Evolutionary conservation across 2,888 invertebrate species (phyloP), one percentile per base, ranked within the genome.

Genomic region (Zeuzera pyrina): DNA sequence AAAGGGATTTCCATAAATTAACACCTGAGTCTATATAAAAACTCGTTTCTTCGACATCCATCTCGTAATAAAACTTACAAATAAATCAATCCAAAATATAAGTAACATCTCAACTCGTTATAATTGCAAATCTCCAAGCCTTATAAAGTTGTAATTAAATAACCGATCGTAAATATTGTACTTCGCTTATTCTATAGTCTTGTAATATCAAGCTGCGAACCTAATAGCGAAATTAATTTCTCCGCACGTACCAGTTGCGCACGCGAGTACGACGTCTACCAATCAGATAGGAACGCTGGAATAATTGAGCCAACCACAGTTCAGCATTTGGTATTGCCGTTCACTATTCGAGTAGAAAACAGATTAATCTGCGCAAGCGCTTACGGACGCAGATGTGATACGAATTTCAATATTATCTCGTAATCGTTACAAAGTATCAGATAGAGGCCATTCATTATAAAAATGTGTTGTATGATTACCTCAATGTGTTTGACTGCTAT

Each of bases 331-430:
- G 15, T 34, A 43, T 49, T 47, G 36, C 29, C 16, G 30, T 42
- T 45, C 47, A 31, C 31, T 35, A 36, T 40, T 44, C 33, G 43
- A 43, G 39, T 45, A 49, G 52, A 43, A 49, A 47, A 43, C 25
- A 25, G 25, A 25, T 25, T 12, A 25, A 25, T 25, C 16, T 26
- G 28, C n/a, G 3, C 7, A 28, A 19, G 32, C 32, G 26, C 25
- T 25, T 12, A 30, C 47, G 46, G 49, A 52, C 36, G 52, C 57
- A 56, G 52, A 52, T 56, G 56, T 37, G 40, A 31, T 37, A 26
- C 29, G 38, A 33, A 28, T 35, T 31, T 31, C 14, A 22, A 33
- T n/a, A n/a, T n/a, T n/a, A n/a, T n/a, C n/a, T n/a, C 23, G 11
- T 8, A 26, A 2, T 30, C 8, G 19, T 19, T 6, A 6, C 8